phyloP scores from a whole-genome alignment of 2,113 vertebrate species.

The Seriola dumerili region DNA sequence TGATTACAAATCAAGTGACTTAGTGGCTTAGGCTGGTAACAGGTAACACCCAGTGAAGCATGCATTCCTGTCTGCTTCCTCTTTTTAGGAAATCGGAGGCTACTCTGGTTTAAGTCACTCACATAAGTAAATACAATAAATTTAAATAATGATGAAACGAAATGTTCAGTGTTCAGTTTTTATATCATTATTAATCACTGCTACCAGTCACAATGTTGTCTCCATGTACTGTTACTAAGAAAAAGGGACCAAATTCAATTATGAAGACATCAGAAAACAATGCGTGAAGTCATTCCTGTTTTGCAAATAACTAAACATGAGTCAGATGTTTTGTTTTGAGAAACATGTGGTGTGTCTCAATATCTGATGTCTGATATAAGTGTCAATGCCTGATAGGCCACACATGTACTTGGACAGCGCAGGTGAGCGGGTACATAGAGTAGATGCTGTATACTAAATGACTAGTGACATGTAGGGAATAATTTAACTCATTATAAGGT shows the following conservation, averaged over 20 bases:
- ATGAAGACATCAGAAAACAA: not conserved
- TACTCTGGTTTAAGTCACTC: not conserved
- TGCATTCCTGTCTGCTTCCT: not conserved
- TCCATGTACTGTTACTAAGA: not conserved
- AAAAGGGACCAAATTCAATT: not conserved
- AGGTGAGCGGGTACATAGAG: not conserved
- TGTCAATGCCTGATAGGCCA: not conserved
- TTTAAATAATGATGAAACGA: not conserved
- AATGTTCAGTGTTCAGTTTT: not conserved
- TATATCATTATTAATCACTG: not conserved
- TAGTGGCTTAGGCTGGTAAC: not conserved
- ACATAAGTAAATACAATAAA: not conserved
- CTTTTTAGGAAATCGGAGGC: not conserved
- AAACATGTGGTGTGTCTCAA: constrained; percentile 40
- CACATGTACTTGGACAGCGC: not conserved
- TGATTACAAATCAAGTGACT: not conserved
- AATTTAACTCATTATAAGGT: not conserved
- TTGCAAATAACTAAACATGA: constrained; percentile 1
- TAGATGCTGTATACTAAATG: not conserved
- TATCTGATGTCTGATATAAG: constrained; percentile 39
- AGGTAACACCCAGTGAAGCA: constrained; percentile 24
- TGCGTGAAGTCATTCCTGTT: not conserved
- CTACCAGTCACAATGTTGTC: not conserved
- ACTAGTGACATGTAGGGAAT: not conserved
- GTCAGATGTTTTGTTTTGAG: constrained; percentile 5